Percentiles rank a stretch among this genome's conserved stretches.
phyloP scores from a whole-genome alignment of 1,140 invertebrate species.

The Drosophila grimshawi region DNA sequence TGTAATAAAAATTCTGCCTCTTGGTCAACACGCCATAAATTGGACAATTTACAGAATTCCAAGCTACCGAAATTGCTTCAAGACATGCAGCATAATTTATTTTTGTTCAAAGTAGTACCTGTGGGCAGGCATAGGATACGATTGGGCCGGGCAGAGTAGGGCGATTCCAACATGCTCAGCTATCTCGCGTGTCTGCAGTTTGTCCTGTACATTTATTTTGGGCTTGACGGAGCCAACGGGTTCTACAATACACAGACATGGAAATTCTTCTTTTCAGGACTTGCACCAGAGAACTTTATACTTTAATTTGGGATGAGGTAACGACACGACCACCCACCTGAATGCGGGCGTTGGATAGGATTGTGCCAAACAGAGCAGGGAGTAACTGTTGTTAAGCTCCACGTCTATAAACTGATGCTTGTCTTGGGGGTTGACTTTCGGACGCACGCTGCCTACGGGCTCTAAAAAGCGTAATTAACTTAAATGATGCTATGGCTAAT shows the following conservation, averaged over 20 bases:
- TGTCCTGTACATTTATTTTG: constrained; percentile 87
- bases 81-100: constrained; percentile 20
- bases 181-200: constrained; percentile 80
- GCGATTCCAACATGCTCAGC: constrained; percentile 85
- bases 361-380: constrained; percentile 87
- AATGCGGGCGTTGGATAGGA: constrained; percentile 89
- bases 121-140: constrained; percentile 88
- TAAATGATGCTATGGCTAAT: background rate
- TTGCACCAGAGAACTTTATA: constrained; percentile 47
- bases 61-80: constrained; percentile 22
- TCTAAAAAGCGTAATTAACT: constrained; percentile 85
- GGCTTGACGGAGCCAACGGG: constrained; percentile 90
- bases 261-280: constrained; percentile 12
- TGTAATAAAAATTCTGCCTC: constrained; percentile 14
- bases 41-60: constrained; percentile 48
- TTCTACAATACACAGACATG: constrained; percentile 85
- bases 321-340: constrained; percentile 86
- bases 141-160: constrained; percentile 88
- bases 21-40: constrained; percentile 31
- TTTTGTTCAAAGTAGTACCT: constrained; percentile 85
- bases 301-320: constrained; percentile 11
- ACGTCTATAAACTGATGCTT: constrained; percentile 86
- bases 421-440: constrained; percentile 87
- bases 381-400: constrained; percentile 88
- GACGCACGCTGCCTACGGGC: constrained; percentile 90